These are phyloP conservation scores for Agrotis exclamationis DNA, from an alignment of 2,888 invertebrate species.

Conservation along the genomic window DNA sequence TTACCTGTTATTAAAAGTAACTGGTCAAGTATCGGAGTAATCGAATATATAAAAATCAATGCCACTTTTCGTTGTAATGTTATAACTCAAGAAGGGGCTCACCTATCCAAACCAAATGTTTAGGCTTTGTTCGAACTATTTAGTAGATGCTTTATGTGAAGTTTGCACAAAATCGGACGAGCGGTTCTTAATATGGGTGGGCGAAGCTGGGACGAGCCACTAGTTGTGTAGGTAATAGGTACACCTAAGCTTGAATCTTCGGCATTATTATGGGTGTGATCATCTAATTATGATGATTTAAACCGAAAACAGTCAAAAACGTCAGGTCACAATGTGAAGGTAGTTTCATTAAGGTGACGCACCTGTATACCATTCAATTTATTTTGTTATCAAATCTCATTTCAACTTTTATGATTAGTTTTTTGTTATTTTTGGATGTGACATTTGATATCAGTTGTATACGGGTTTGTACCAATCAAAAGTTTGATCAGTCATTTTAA, in stretches of 20 bases:
- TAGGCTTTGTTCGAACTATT: no score
- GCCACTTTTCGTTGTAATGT: no score
- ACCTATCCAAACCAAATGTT: no score
- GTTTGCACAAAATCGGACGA: no score
- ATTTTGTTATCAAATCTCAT: slow-evolving; percentile 26
- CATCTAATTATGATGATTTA: not conserved
- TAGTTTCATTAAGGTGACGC: not conserved
- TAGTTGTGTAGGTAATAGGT: not conserved
- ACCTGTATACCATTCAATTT: slow-evolving; percentile 15
- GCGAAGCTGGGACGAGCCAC: no score
- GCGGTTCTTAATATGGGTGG: no score
- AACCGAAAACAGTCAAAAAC: not conserved
- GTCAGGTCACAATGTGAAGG: slow-evolving; percentile 4
- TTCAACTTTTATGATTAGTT: slow-evolving; percentile 20
- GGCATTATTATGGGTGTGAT: not conserved
- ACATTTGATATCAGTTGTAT: not conserved
- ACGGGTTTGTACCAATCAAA: not conserved
- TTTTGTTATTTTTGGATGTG: slow-evolving; percentile 13
- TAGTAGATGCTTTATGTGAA: no score
- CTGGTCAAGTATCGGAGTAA: no score
- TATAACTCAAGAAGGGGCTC: no score
- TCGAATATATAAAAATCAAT: no score
- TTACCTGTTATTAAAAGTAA: no score
- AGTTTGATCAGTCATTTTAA: not conserved
- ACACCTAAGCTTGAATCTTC: not conserved